Base-by-base conservation (phyloP, 1,140 invertebrate species). In the Chironomus striatipennis region DNA sequence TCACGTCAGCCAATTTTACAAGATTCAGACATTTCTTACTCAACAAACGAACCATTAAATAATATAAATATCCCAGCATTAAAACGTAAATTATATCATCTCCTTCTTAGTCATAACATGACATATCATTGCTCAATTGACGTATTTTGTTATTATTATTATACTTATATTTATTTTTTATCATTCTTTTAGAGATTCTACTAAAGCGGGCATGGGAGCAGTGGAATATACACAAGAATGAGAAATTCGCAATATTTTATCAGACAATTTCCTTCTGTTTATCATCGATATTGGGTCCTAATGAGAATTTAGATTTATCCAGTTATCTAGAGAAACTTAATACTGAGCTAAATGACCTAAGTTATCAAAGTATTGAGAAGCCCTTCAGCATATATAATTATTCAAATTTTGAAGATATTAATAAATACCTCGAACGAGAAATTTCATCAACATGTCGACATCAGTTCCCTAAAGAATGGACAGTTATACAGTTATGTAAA, bases 341-440 rank as follows among this genome's bases (percentile, higher is more conserved):
- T 18, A 70, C 20, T 15, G 65, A 70, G 18, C 10, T 70, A 17
- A 67, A 18, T 4, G 10, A 67, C 8, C 7, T n/a, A 8, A 70
- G 18, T 17, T 18, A 21, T 20, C n/a, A 18, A 9, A 70, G 17
- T 10, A 70, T 70, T 10, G 65, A 70, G 7, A 70, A 70, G 9
- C 65, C 65, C n/a, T n/a, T n/a, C 24, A 70, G 12, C 47, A 18
- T 57, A 18, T 70, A 70, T 70, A 70, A 57, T 21, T 70, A 70
- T 70, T 70, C 65, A 7, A 70, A 70, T 57, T 57, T 57, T 20
- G 65, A 70, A 20, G 65, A 70, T 70, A 21, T 70, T 18, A 70
- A 70, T 10, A 70, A 70, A 21, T 70, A 70, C 18, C 17, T 70
- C 7, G 65, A 70, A 20, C n/a, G 18, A 70, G 65, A 70, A 21